These are phyloP conservation scores for Caenorhabditis angaria DNA, from an alignment of 2,888 invertebrate species.

Conservation along the genomic window DNA sequence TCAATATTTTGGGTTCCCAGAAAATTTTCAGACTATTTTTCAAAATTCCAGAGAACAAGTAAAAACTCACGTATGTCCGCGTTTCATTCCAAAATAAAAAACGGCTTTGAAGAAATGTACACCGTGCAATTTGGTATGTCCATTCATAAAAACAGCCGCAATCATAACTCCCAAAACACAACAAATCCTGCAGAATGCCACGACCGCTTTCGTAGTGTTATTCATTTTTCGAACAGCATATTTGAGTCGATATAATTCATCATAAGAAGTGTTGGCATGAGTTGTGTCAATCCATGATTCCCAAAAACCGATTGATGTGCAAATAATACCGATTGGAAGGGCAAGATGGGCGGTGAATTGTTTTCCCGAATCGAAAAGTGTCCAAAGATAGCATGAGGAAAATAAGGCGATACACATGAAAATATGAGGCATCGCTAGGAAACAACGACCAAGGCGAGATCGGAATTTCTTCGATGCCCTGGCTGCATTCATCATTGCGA, in stretches of 20 bases:
- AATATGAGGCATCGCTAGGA: conserved; percentile 41
- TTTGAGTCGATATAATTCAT: conserved; percentile 61
- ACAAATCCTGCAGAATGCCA: conserved; percentile 42
- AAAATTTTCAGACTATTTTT: no score
- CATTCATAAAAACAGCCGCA: conserved; percentile 30
- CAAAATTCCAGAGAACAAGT: no score
- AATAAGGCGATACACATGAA: conserved; percentile 41
- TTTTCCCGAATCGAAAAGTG: conserved; percentile 53
- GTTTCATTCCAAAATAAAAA: conserved; percentile 21
- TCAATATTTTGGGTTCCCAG: no score
- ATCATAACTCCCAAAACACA: conserved; percentile 36
- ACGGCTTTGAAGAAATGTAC: conserved; percentile 30
- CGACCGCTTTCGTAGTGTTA: conserved; percentile 48
- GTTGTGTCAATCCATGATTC: conserved; percentile 65
- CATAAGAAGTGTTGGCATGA: conserved; percentile 59
- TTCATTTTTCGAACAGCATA: conserved; percentile 67
- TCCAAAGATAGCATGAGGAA: conserved; percentile 47
- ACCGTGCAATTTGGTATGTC: conserved; percentile 21
- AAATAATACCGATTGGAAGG: conserved; percentile 56
- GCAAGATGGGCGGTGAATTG: conserved; percentile 42
- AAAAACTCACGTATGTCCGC: conserved; percentile 37
- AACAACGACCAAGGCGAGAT: conserved; percentile 29
- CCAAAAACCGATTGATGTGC: conserved; percentile 66
- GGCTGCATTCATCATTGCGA: conserved; percentile 32
- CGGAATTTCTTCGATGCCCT: conserved; percentile 35